A percentile compares a stretch with the other conserved stretches of the same genome.
Evolutionary conservation across 2,888 invertebrate species (phyloP).

Genomic region (Scaptomyza caliginosa): DNA sequence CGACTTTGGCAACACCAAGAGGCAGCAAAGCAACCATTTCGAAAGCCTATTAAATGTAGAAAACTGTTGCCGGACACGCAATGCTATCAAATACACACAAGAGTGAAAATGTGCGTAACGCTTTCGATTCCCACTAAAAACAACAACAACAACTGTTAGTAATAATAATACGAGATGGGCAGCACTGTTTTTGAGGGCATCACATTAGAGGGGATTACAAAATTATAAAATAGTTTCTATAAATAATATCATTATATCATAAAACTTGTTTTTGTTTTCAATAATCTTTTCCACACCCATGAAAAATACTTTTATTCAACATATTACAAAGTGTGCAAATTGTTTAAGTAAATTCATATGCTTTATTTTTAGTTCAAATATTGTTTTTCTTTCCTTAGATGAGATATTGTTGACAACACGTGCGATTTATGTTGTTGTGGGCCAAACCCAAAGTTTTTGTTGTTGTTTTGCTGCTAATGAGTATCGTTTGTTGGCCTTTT

Average conservation of each 20-base stretch:
- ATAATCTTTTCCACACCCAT: background rate
- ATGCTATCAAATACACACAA: conserved; percentile 51
- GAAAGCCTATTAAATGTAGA: conserved; percentile 57
- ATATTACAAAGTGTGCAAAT: background rate
- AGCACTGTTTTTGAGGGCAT: conserved; percentile 16
- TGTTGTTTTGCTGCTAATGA: conserved; percentile 46
- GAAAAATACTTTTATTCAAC: background rate
- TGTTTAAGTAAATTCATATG: background rate
- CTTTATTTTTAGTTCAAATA: background rate
- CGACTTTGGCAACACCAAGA: conserved; percentile 60
- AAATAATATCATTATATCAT: background rate
- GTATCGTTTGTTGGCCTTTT: conserved; percentile 31
- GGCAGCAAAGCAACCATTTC: conserved; percentile 44
- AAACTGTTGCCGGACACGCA: conserved; percentile 69
- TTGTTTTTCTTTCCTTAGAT: background rate
- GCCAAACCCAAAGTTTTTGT: conserved; percentile 26
- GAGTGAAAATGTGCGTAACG: conserved; percentile 61
- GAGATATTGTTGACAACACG: conserved; percentile 33
- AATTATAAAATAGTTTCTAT: too few relatives aligned
- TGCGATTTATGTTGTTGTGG: conserved; percentile 17
- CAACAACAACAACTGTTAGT: background rate
- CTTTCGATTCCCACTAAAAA: conserved; percentile 17
- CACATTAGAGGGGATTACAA: too few relatives aligned
- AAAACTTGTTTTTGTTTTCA: background rate
- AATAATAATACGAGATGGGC: conserved; percentile 10